These are phyloP conservation scores for Diprion similis DNA, from an alignment of 1,140 invertebrate species.

Conservation along the genomic window DNA sequence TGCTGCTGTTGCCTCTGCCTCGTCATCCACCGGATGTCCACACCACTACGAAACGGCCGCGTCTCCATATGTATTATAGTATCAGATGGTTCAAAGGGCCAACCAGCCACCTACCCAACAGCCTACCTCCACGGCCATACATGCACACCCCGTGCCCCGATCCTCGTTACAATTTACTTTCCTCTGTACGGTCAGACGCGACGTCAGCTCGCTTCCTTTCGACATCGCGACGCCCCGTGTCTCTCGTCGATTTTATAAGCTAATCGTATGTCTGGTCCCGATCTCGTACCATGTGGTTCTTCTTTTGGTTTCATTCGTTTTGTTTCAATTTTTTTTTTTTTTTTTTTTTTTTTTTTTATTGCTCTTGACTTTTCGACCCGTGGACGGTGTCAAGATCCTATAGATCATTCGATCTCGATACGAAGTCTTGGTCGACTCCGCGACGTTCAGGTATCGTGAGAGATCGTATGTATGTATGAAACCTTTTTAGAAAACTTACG, in stretches of 20 bases:
- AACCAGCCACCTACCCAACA: background rate
- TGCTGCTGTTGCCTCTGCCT: background rate
- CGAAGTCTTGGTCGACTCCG: too few relatives aligned
- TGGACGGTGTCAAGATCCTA: too few relatives aligned
- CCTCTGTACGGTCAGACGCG: background rate
- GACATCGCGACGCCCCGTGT: too few relatives aligned
- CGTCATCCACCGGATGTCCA: conserved; percentile 37
- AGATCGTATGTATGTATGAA: too few relatives aligned
- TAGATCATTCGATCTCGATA: too few relatives aligned
- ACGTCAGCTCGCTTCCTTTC: too few relatives aligned
- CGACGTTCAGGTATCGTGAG: too few relatives aligned
- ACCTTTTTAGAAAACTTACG: too few relatives aligned
- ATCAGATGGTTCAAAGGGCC: background rate
- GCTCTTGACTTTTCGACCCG: too few relatives aligned
- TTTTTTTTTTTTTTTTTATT: background rate
- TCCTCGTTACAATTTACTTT: background rate
- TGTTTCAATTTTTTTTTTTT: background rate
- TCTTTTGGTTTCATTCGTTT: too few relatives aligned
- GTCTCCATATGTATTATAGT: background rate
- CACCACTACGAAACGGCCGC: conserved; percentile 25
- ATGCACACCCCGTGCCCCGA: background rate
- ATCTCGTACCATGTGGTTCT: background rate
- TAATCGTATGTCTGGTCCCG: too few relatives aligned
- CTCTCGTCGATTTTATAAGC: too few relatives aligned
- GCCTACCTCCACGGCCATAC: background rate